Evolutionary conservation across 2,113 vertebrate genomes (phyloP).

Genomic region (Patagioenas fasciata): DNA sequence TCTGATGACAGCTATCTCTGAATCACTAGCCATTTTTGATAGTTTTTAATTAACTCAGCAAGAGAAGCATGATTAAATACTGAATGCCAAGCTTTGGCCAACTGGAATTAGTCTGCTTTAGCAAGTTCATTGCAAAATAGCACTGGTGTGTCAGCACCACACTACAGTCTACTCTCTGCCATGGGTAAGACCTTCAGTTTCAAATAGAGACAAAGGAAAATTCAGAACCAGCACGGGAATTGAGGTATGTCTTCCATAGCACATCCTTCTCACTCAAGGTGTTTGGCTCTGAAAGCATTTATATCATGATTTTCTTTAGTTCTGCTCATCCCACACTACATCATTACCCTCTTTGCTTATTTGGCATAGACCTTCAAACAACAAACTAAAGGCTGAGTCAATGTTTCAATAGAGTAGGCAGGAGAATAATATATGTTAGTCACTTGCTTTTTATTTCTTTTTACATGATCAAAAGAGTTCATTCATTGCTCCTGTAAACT

Average conservation of each 20-base stretch:
- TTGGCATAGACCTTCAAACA: background rate
- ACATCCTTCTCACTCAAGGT: background rate
- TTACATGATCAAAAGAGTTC: background rate
- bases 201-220: background rate
- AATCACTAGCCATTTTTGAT: background rate
- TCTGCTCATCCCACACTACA: background rate
- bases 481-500: background rate
- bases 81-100: background rate
- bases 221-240: background rate
- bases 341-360: background rate
- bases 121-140: background rate
- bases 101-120: background rate
- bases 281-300: background rate
- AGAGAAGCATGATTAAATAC: background rate
- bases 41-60: background rate
- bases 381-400: background rate
- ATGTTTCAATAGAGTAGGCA: background rate
- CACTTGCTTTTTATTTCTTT: background rate
- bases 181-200: background rate
- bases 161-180: background rate
- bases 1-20: background rate
- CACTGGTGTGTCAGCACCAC: background rate
- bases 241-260: background rate
- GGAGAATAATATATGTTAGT: background rate
- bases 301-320: background rate